phyloP scores from a whole-genome alignment of 2,113 vertebrate genomes.

The Ramphastos sulfuratus region DNA sequence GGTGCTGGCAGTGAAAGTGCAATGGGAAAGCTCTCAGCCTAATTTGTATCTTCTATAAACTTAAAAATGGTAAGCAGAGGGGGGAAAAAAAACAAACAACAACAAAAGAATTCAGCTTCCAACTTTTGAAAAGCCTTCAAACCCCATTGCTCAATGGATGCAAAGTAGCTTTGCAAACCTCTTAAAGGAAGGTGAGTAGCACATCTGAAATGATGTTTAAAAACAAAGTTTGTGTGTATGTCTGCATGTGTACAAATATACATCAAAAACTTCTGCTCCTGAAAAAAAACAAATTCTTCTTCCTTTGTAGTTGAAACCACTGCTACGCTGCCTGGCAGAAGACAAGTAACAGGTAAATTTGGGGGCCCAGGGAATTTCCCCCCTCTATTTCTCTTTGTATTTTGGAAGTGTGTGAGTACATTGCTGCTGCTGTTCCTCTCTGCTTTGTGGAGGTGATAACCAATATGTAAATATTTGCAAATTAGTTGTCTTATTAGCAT shows the following conservation, averaged over 20 bases:
- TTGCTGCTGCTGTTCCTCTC: neutral
- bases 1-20: neutral
- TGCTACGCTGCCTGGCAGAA: neutral
- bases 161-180: neutral
- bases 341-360: neutral
- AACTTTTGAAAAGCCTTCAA: neutral
- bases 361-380: neutral
- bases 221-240: neutral
- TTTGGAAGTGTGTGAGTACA: neutral
- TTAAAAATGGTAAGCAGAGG: neutral
- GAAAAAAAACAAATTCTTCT: neutral
- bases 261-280: neutral
- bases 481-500: neutral
- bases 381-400: neutral
- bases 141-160: neutral
- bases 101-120: neutral
- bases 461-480: neutral
- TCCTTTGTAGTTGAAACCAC: constrained; percentile 33
- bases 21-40: neutral
- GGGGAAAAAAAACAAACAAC: too few relatives aligned
- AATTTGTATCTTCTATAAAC: neutral
- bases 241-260: rapidly evolving
- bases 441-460: neutral
- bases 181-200: neutral
- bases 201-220: neutral